Base-by-base conservation (phyloP, 2,113 vertebrate genomes). In the Varanus salvator region DNA sequence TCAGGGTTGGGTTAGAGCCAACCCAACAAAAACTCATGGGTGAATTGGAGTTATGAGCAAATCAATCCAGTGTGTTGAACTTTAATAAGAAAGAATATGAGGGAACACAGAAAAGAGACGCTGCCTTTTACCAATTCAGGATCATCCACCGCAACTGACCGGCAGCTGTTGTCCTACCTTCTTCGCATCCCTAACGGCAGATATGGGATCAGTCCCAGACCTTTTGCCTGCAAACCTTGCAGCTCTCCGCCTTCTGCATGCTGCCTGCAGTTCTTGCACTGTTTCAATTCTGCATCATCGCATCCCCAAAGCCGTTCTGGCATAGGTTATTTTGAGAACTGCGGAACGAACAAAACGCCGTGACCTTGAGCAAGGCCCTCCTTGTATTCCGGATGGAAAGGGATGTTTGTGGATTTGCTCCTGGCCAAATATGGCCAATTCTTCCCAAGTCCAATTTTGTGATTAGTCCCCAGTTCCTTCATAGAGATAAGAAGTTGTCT, bases 301-400 rank as follows among this genome's bases (percentile, higher is more conserved):
- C 57, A 4, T 31, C 27, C 38, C 27, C 27, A 38, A 50, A 68
- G 9, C 72, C 25, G 7, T 19, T 25, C 38, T 29, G n/a, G 44
- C 25, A 14, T 6, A 19, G 1, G 8, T n/a, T 48, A 31, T 87
- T 80, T 87, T 69, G 76, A 80, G 76, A 68, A 87, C 2, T 0
- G 38, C 44, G 1, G 19, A 7, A 23, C 14, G 27, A 25, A 27
- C 15, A n/a, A n/a, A 60, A 84, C 4, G 31, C 23, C 4, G 15
- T 27, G 21, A 8, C 7, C 64, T 44, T 29, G 8, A 78, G 57
- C 44, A 64, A 95, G 92, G 87, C 84, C 80, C 77, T 57, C 87
- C 92, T 92, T 89, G 85, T 87, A 93, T 93, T 92, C 91, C 64
- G 50, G 0, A 12, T 89, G 90, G 21, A 93, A 93, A 89, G 44